phyloP scores from a whole-genome alignment of 1,140 invertebrate species.

The Latrodectus geometricus region DNA sequence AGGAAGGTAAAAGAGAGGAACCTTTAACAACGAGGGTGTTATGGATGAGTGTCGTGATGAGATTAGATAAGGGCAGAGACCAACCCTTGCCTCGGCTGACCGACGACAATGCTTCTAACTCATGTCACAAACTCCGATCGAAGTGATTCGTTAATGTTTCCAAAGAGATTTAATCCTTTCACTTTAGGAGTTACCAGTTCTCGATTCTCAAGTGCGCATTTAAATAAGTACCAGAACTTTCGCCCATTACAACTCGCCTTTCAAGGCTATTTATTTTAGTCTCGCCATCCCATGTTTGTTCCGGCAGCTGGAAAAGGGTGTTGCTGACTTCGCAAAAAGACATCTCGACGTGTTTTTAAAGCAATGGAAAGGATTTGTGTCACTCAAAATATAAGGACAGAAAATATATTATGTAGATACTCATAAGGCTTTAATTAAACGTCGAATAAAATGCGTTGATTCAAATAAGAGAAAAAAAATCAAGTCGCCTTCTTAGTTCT shows the following conservation, averaged over 20 bases:
- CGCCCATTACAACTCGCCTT: background rate
- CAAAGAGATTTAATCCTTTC: constrained; percentile 43
- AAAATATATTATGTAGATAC: too few relatives aligned
- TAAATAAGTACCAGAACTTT: constrained; percentile 18
- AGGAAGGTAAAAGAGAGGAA: background rate
- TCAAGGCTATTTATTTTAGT: background rate
- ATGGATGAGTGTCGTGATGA: constrained; percentile 40
- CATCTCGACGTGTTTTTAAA: too few relatives aligned
- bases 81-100: constrained; percentile 34
- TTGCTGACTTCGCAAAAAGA: too few relatives aligned
- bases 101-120: constrained; percentile 50
- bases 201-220: constrained; percentile 39
- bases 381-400: too few relatives aligned
- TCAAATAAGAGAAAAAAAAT: too few relatives aligned
- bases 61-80: constrained; percentile 48
- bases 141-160: constrained; percentile 43
- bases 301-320: too few relatives aligned
- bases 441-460: too few relatives aligned
- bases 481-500: too few relatives aligned
- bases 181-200: constrained; percentile 20
- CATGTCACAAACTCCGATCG: constrained; percentile 44
- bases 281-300: too few relatives aligned
- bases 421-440: too few relatives aligned
- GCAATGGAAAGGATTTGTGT: too few relatives aligned
- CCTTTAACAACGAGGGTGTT: background rate